A percentile compares a stretch with the other conserved stretches of the same genome.
These are phyloP conservation scores for Porites australiensis DNA, from an alignment of 64 coral and sea anemone species.

Conservation along the genomic window DNA sequence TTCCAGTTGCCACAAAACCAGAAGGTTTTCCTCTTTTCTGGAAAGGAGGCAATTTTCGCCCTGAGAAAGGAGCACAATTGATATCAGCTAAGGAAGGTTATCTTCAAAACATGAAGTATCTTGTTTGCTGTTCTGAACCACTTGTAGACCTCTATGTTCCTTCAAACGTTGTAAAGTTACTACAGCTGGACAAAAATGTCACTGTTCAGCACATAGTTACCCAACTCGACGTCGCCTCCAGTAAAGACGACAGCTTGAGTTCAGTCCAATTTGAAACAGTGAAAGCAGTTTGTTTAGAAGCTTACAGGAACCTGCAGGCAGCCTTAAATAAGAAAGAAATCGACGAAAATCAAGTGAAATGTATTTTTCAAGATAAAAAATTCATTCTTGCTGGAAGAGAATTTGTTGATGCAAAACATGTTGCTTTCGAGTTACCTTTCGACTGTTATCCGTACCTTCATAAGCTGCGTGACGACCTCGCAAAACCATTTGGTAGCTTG, in stretches of 20 bases:
- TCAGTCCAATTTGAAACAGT: neutral
- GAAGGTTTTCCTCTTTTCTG: conserved; percentile 64
- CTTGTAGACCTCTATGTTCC: neutral
- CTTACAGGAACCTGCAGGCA: conserved; percentile 62
- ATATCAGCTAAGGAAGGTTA: conserved; percentile 52
- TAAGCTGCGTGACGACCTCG: conserved; percentile 12
- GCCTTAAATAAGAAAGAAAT: neutral
- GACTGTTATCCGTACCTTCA: conserved; percentile 63
- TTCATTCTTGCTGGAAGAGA: too few relatives aligned
- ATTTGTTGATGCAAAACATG: too few relatives aligned
- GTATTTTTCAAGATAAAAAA: neutral
- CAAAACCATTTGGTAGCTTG: conserved; percentile 33
- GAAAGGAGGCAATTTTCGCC: conserved; percentile 57
- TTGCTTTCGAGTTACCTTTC: too few relatives aligned
- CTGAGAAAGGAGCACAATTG: neutral
- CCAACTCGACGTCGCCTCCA: conserved; percentile 18
- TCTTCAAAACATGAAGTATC: neutral
- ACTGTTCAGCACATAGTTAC: neutral
- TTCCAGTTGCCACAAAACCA: conserved; percentile 76
- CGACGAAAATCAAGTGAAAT: neutral
- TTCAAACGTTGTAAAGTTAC: neutral
- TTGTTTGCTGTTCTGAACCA: too few relatives aligned
- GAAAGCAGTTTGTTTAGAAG: conserved; percentile 19
- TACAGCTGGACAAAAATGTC: neutral
- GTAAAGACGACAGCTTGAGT: neutral